phyloP scores from a whole-genome alignment of 1,140 invertebrate species.

The Drosophila subobscura region DNA sequence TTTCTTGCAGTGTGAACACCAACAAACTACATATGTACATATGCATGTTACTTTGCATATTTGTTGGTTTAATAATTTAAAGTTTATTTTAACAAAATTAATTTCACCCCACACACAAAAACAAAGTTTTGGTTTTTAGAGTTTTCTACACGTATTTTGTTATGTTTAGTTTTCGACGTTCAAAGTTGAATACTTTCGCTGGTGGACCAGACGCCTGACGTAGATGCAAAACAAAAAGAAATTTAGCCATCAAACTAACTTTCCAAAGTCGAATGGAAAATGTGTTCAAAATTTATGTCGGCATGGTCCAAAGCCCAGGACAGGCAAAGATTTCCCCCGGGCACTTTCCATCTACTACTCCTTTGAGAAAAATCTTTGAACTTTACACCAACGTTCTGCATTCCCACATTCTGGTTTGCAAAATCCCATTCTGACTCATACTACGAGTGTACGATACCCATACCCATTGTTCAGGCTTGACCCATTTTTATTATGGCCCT shows the following conservation, averaged over 20 bases:
- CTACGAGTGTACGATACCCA: no score
- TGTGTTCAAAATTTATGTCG: neutral
- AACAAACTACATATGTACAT: no score
- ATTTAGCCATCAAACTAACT: conserved; percentile 10
- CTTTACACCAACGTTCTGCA: conserved; percentile 2
- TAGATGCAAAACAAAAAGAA: conserved; percentile 25
- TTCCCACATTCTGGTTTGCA: neutral
- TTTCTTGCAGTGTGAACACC: no score
- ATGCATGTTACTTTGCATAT: no score
- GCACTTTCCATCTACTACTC: no score
- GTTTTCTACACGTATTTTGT: neutral
- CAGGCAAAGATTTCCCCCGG: neutral
- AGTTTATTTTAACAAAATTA: no score
- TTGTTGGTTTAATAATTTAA: no score
- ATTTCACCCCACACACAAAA: no score
- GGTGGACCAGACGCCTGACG: conserved; percentile 26
- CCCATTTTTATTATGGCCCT: neutral
- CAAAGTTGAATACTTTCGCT: conserved; percentile 38
- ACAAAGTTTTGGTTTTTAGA: no score
- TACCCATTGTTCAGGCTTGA: neutral
- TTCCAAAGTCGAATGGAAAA: conserved; percentile 28
- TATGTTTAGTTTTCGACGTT: conserved; percentile 8
- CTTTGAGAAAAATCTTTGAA: no score
- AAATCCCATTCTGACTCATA: no score
- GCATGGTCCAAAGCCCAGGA: no score